Conservation (phyloP, 1,140 invertebrate genomes). For the Elysia chlorotica region DNA sequence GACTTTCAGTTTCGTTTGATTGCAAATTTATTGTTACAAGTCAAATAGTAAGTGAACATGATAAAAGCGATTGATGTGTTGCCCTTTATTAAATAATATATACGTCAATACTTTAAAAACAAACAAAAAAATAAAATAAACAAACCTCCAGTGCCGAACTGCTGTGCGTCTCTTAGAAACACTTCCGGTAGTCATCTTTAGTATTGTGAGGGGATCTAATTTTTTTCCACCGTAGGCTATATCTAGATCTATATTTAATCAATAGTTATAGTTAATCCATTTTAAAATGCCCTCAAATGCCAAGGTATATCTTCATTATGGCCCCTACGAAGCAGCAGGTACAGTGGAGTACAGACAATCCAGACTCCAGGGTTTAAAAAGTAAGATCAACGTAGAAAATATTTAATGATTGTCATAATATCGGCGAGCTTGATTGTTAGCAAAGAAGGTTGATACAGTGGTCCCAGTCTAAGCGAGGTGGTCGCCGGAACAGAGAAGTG, state of each 20-base stretch:
- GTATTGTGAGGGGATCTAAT: background rate
- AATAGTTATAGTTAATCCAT: background rate
- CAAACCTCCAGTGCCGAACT: too few relatives aligned
- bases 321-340: slow-evolving; percentile 40
- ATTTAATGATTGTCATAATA: background rate
- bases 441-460: too few relatives aligned
- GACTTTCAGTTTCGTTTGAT: too few relatives aligned
- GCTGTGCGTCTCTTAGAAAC: slow-evolving; percentile 15
- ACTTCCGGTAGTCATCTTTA: background rate
- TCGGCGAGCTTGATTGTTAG: too few relatives aligned
- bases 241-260: background rate
- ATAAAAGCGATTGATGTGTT: too few relatives aligned
- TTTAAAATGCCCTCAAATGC: slow-evolving; percentile 25
- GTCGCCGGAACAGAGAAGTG: too few relatives aligned
- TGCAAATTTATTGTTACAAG: too few relatives aligned
- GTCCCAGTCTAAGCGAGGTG: too few relatives aligned
- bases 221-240: background rate
- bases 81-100: too few relatives aligned
- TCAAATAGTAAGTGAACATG: too few relatives aligned
- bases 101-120: too few relatives aligned
- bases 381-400: slow-evolving; percentile 27
- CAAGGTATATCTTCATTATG: slow-evolving; percentile 38
- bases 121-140: too few relatives aligned
- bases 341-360: slow-evolving; percentile 34
- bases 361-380: slow-evolving; percentile 36